Evolutionary conservation across 2,888 invertebrate species (phyloP), one percentile per base, ranked within the genome.

Genomic region (Piscicola geometra): DNA sequence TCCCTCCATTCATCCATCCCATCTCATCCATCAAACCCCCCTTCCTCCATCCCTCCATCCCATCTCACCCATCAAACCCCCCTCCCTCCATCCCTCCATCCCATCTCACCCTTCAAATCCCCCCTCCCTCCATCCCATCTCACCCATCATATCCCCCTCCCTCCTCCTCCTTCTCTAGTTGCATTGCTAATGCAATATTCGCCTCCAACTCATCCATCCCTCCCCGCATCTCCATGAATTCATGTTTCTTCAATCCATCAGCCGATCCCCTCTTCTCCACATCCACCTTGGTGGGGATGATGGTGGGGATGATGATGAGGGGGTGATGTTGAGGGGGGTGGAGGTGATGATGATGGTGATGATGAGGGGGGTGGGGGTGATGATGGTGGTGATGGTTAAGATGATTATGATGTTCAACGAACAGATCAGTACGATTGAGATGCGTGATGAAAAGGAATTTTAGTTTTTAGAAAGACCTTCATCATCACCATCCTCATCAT

Each of bases 171-270:
- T 60, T 30, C 12, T 64, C 83, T 76, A 84, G 83, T 78, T 28
- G 30, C 35, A 83, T 83, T 67, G 85, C 84, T 50, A 84, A 83
- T 77, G 83, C 78, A 84, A 99, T 99, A 81, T 99, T 89, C 78
- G 97, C 97, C 82, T 95, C 95, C 83, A 99, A 89, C 84, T 94
- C 95, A 80, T 94, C 93, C 84, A 99, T 88, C 81, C 98, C 98
- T 85, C 94, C 92, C 80, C 98, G 95, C 87, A 93, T 88, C 87
- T 94, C 93, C 84, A 98, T 89, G 89, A 99, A 99, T 82, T 94
- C 93, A 89, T 99, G 98, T 92, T 75, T 86, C 67, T 89, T 84
- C 71, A 89, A 84, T 80, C 88, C 86, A n/a, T 85, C 84, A n/a
- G 89, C 88, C 56, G 86, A 85, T 75, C 86, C 85, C 71, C 89